Evolutionary conservation across 2,797 vertebrate species (phyloP), one percentile per base, ranked within the genome.

Genomic region (Phoeniculus purpureus): DNA sequence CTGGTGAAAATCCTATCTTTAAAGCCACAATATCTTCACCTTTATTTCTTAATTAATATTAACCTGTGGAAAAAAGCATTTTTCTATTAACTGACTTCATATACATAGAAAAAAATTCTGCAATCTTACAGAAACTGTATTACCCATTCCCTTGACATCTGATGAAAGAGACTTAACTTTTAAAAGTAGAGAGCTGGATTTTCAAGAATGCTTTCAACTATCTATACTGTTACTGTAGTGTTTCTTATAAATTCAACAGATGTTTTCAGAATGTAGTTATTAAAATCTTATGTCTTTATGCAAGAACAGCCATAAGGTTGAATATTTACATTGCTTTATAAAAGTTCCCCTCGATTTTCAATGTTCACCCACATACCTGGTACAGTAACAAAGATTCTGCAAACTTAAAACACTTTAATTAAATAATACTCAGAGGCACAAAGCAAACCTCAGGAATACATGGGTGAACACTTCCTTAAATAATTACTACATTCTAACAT

Each of bases 291-390:
- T 91, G 96, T 95, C 94, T 97, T 97, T 96, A 97, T 71, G 86
- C 96, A 97, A 97, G 96, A 96, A 97, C 92, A 95, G 96, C 96
- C 83, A 11, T 96, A 96, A 97, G 97, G 95, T 96, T 96, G 96
- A 97, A 97, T 98, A 98, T 98, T 97, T 98, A 98, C 97, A 98
- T 97, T 97, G 96, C 96, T 97, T 98, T 98, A 98, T 97, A 98
- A 98, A 98, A 97, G 97, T 97, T 97, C 97, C 97, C 98, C 97
- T 98, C 97, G 85, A 92, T 97, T 97, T 97, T 97, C 87, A 73
- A 91, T 97, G 96, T 95, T 97, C 97, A 97, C 97, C 97, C 97
- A 98, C 96, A 93, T 96, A 96, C 97, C 96, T 96, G 97, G 96
- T 97, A 98, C 96, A 97, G 95, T 96, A 97, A 97, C 96, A 97